Conservation (phyloP, 2,888 invertebrate species). For the Buathra laborator region DNA sequence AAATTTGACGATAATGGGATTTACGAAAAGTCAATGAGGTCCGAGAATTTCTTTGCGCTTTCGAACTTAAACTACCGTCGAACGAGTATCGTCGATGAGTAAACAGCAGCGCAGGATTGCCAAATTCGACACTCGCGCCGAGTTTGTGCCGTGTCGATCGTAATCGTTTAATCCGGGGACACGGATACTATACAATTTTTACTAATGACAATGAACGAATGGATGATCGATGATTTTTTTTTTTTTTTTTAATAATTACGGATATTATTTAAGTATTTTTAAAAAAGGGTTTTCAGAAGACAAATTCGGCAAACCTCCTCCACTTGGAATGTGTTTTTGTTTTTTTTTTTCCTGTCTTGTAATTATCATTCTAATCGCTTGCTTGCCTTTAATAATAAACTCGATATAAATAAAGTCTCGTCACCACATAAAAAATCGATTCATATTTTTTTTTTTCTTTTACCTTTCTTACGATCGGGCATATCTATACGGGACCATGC, state of each 20-base stretch:
- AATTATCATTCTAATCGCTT: conserved; percentile 12
- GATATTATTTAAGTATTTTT: conserved; percentile 21
- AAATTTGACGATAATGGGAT: conserved; percentile 38
- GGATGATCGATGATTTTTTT: conserved; percentile 16
- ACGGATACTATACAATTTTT: background rate
- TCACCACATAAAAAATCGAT: conserved; percentile 40
- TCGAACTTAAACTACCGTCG: background rate
- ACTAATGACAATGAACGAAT: conserved; percentile 6
- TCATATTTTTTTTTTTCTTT: background rate
- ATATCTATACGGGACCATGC: conserved; percentile 60
- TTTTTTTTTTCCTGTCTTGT: conserved; percentile 53
- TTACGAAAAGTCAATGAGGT: background rate
- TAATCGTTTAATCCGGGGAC: background rate
- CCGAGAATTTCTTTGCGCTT: background rate
- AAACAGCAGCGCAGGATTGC: conserved; percentile 38
- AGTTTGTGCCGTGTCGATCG: background rate
- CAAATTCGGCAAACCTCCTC: conserved; percentile 53
- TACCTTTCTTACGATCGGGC: conserved; percentile 61
- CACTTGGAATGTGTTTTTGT: conserved; percentile 58
- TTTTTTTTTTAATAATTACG: conserved; percentile 19
- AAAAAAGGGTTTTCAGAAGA: conserved; percentile 33
- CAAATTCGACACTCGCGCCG: conserved; percentile 37
- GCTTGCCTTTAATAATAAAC: conserved; percentile 31
- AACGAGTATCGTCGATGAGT: background rate
- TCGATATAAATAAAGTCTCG: conserved; percentile 56